Conservation (phyloP, 2,113 vertebrate species). For the human (Homo sapiens) region DNA sequence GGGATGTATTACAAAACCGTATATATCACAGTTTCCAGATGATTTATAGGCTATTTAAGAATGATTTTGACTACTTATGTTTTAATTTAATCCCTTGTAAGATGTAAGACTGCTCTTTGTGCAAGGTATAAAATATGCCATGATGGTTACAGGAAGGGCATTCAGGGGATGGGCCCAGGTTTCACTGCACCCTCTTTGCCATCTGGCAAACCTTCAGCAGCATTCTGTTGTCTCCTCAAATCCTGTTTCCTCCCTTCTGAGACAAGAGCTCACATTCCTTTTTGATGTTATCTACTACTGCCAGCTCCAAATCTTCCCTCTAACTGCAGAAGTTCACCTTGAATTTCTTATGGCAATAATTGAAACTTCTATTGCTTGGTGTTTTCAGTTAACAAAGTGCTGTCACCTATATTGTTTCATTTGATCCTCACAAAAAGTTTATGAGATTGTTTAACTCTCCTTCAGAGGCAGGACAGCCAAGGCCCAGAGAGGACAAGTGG, state of each 20-base stretch:
- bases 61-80: background rate
- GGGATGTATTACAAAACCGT: background rate
- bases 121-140: background rate
- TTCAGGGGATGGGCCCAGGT: background rate
- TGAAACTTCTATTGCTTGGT: background rate
- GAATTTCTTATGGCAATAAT: background rate
- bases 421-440: background rate
- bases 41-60: background rate
- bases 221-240: background rate
- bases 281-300: too few species aligned
- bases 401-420: background rate
- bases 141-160: fast-evolving
- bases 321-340: background rate
- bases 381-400: background rate
- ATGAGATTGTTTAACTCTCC: background rate
- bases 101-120: background rate
- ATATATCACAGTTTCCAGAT: background rate
- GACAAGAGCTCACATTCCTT: background rate
- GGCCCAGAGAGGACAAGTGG: background rate
- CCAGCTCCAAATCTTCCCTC: background rate
- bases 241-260: background rate
- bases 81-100: background rate
- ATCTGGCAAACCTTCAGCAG: background rate
- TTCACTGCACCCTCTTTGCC: background rate
- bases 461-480: background rate